Conservation (phyloP, 2,888 invertebrate genomes). For the Apodemia zela region DNA sequence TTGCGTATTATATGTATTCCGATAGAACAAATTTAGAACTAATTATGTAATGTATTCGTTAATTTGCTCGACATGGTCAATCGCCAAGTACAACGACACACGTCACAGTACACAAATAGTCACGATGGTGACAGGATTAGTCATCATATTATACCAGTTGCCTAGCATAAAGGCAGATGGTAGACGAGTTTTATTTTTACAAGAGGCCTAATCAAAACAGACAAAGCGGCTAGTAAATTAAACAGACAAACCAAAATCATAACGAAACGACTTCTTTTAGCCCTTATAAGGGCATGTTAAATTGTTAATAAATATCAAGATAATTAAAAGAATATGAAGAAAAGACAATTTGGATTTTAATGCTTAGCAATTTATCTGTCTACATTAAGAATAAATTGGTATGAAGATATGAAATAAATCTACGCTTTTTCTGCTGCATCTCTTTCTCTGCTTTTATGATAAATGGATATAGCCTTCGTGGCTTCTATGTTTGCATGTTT, state of each 20-base stretch:
- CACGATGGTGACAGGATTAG: too few relatives aligned
- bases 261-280: background rate
- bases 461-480: slow-evolving; percentile 74
- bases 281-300: background rate
- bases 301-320: background rate
- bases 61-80: too few relatives aligned
- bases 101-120: too few relatives aligned
- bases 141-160: too few relatives aligned
- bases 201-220: too few relatives aligned
- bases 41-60: too few relatives aligned
- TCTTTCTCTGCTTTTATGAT: slow-evolving; percentile 27
- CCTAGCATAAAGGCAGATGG: too few relatives aligned
- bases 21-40: too few relatives aligned
- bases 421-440: background rate
- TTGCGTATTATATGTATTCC: too few relatives aligned
- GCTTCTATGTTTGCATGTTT: slow-evolving; percentile 86
- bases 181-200: too few relatives aligned
- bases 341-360: background rate
- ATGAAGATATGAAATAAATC: background rate
- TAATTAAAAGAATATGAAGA: background rate
- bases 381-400: background rate
- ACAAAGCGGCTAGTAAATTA: background rate
- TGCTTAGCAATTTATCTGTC: background rate
- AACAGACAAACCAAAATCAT: background rate
- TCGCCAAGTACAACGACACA: too few relatives aligned